Evolutionary conservation across 2,113 vertebrate species (phyloP).

Genomic region (Micronycteris hirsuta): DNA sequence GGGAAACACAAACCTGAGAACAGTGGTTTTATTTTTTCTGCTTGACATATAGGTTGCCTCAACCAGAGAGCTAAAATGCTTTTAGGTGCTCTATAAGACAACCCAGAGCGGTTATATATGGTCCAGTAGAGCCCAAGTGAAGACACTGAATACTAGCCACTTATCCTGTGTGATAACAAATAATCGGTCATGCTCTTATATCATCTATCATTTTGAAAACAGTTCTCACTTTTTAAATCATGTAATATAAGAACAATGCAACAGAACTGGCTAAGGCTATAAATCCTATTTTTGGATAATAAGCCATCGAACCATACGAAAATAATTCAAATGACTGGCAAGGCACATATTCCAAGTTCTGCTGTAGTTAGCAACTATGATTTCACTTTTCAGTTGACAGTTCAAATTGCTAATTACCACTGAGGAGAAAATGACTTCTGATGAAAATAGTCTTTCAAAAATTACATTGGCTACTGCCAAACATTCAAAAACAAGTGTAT

Average conservation of each 20-base stretch:
- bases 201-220: conserved; percentile 43
- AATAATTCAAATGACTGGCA: background rate
- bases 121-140: conserved; percentile 37
- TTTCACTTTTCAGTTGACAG: background rate
- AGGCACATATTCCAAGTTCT: background rate
- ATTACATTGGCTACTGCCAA: background rate
- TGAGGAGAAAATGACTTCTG: background rate
- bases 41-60: conserved; percentile 60
- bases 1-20: conserved; percentile 67
- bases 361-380: rapidly evolving
- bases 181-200: background rate
- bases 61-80: conserved; percentile 48
- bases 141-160: conserved; percentile 4
- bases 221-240: conserved; percentile 20
- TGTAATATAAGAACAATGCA: background rate
- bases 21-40: conserved; percentile 61
- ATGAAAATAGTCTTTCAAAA: background rate
- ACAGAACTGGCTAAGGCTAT: background rate
- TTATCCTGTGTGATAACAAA: conserved; percentile 38
- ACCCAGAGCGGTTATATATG: conserved; percentile 25
- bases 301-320: background rate
- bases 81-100: conserved; percentile 38
- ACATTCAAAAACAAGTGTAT: background rate
- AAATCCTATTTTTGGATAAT: background rate
- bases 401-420: background rate